A percentile compares a stretch with the other conserved stretches of the same genome.
Evolutionary conservation across 2,113 vertebrate species (phyloP).

Genomic region (Saguinus imperator): DNA sequence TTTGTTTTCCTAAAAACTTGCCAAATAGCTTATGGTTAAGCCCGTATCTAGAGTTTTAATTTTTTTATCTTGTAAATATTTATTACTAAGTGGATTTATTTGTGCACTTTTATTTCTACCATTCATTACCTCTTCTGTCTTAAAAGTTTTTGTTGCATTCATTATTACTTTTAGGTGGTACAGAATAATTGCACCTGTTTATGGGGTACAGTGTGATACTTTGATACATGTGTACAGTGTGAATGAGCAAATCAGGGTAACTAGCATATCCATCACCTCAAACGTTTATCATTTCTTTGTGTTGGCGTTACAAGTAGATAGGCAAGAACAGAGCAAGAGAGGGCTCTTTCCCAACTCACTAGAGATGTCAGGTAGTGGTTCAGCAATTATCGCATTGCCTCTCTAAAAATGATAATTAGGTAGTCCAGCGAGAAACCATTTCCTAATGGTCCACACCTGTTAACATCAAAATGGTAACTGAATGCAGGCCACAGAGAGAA

Average conservation of each 20-base stretch:
- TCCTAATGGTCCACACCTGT: no score
- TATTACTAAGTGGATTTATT: background rate
- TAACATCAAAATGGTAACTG: no score
- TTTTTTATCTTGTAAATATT: constrained; percentile 25
- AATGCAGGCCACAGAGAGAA: no score
- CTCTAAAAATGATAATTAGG: no score
- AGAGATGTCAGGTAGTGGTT: no score
- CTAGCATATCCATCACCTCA: background rate
- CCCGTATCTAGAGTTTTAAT: background rate
- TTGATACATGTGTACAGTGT: background rate
- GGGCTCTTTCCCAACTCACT: no score
- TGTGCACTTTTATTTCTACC: background rate
- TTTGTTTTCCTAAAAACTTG: constrained; percentile 5
- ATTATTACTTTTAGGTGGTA: background rate
- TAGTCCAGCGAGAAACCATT: no score
- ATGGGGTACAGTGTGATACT: background rate
- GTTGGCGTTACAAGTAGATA: no score
- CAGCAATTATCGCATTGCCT: no score
- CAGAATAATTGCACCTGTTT: background rate
- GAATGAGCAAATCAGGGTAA: background rate
- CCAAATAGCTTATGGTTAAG: background rate
- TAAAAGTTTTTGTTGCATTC: background rate
- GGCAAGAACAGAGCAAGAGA: no score
- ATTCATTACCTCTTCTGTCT: background rate
- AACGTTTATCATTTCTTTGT: background rate